phyloP scores from a whole-genome alignment of 1,140 invertebrate species.

The Hylaeus volcanicus region DNA sequence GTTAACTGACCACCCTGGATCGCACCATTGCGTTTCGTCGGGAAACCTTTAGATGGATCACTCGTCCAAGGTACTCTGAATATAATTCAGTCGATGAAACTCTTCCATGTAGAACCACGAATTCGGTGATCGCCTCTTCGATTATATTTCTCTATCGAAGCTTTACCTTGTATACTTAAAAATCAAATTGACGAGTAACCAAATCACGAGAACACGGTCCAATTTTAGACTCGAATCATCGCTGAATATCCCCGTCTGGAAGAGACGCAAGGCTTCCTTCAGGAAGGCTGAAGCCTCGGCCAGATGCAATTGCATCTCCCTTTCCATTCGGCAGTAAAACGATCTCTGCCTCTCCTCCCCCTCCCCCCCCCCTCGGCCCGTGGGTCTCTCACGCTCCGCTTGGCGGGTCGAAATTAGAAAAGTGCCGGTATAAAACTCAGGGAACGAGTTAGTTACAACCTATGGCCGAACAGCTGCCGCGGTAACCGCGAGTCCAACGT shows the following conservation, averaged over 20 bases:
- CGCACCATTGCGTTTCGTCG: too few species aligned
- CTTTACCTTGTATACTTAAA: too few species aligned
- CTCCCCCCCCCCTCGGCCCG: neutral
- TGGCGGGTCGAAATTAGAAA: slow-evolving; percentile 70
- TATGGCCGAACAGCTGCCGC: slow-evolving; percentile 55
- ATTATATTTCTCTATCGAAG: too few species aligned
- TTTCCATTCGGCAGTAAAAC: slow-evolving; percentile 57
- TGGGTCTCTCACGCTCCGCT: slow-evolving; percentile 39
- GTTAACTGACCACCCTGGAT: neutral
- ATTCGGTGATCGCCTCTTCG: too few species aligned
- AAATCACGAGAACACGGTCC: too few species aligned
- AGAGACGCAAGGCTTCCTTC: neutral
- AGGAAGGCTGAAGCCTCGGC: slow-evolving; percentile 1
- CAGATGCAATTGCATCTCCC: slow-evolving; percentile 22
- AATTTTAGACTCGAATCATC: too few species aligned
- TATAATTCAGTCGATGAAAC: too few species aligned
- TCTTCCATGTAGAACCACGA: too few species aligned
- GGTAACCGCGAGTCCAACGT: slow-evolving; percentile 47
- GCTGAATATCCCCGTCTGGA: too few species aligned
- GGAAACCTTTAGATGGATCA: too few species aligned
- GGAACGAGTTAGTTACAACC: slow-evolving; percentile 59
- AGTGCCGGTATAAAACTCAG: slow-evolving; percentile 69
- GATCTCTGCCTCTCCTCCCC: neutral
- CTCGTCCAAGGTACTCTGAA: too few species aligned
- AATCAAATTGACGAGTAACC: too few species aligned